Evolutionary conservation across 2,888 invertebrate species (phyloP), one percentile per base, ranked within the genome.

Genomic region (Heliconius cydno): DNA sequence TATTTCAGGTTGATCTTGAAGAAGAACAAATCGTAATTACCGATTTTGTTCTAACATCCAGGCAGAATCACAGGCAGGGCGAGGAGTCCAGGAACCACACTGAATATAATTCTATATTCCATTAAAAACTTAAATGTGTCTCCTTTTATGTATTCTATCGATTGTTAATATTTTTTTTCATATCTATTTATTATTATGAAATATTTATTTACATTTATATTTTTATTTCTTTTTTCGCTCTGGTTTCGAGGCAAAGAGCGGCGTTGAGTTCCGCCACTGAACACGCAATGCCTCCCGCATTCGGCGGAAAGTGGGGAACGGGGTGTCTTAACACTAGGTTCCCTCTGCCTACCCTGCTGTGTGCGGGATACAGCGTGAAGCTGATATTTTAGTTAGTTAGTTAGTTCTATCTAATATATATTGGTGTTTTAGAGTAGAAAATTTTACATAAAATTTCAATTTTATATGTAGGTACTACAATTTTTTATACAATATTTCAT

Each of bases 361-460:
- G 28, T 1, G 28, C 28, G 28, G 28, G 28, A 28, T 28, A 28
- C 28, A 28, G 28, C 28, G 28, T 28, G 28, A 28, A 28, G 28
- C 28, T 28, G 28, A 28, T 28, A 28, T 28, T 28, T 28, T 46
- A 34, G 34, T 34, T 34, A 34, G 34, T 34, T 34, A 6, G 41
- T 5, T 15, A 46, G 46, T 5, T 46, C 15, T 46, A 46, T 46
- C 46, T 46, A 15, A 46, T 15, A 15, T 46, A 4, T 63, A 28
- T 63, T 34, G 67, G n/a, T 68, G 67, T 68, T 38, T 22, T 68
- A 68, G n/a, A 68, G 34, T 68, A 68, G 67, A n/a, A 68, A 13
- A n/a, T 12, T 34, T 38, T 68, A 67, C 10, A 68, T 46, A 15
- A 46, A 25, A 63, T 63, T 25, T 63, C 12, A 12, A 13, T 13